Conservation (phyloP, 2,113 vertebrate species). For the Barbus barbus region DNA sequence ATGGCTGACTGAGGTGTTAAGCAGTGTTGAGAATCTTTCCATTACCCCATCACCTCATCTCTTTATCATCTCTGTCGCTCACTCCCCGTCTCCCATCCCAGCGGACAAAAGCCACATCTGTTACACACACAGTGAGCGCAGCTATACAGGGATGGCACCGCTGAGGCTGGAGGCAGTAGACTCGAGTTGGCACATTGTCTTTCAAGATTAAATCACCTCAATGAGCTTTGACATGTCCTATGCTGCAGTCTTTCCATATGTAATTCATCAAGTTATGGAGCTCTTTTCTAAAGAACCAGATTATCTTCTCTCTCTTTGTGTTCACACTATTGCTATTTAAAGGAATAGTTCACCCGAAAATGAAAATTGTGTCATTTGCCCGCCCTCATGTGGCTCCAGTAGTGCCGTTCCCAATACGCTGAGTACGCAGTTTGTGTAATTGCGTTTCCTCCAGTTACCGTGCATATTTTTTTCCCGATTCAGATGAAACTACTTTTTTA, state of each 20-base stretch:
- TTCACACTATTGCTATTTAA: not conserved
- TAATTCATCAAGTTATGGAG: conserved; percentile 18
- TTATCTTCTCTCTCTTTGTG: not conserved
- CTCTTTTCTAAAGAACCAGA: not conserved
- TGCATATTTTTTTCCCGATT: no score
- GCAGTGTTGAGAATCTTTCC: conserved; percentile 7
- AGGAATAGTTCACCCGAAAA: not conserved
- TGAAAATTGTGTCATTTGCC: not conserved
- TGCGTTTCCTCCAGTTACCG: no score
- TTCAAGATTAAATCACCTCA: conserved; percentile 51
- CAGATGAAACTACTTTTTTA: no score
- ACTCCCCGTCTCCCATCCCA: conserved; percentile 15
- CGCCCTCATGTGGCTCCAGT: no score
- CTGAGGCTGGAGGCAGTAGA: conserved; percentile 39
- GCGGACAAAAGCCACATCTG: conserved; percentile 46
- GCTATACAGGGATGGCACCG: conserved; percentile 12
- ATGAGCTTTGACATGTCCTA: conserved; percentile 33
- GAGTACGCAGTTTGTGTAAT: no score
- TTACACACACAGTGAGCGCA: conserved; percentile 30
- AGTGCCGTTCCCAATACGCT: no score
- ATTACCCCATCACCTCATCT: not conserved
- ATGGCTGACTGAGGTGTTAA: not conserved
- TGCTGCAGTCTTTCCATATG: conserved; percentile 22
- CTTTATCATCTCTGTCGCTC: conserved; percentile 24
- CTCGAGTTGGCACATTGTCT: conserved; percentile 52